These are phyloP conservation scores for Chirona hameri DNA, from an alignment of 2,888 invertebrate species.

Conservation along the genomic window DNA sequence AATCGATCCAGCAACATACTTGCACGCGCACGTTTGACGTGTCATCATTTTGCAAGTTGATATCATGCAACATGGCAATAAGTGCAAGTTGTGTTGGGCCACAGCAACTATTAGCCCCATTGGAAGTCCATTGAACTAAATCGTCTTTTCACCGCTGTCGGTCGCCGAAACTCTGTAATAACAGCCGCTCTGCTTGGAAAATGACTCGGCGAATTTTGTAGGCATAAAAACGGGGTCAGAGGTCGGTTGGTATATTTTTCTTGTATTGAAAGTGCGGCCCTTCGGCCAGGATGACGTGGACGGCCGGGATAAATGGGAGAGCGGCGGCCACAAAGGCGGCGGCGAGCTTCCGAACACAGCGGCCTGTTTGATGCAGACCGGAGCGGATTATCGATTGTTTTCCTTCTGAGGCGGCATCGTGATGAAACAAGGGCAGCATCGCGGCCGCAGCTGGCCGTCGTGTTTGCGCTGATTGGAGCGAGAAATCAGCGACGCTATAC, in stretches of 20 bases:
- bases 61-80: neutral
- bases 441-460: neutral
- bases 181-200: neutral
- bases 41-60: neutral
- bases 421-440: neutral
- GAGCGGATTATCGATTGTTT: neutral
- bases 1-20: neutral
- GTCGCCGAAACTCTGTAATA: neutral
- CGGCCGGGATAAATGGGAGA: neutral
- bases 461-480: neutral
- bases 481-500: too few species aligned
- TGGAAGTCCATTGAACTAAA: conserved; percentile 1
- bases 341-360: neutral
- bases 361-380: neutral
- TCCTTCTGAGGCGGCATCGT: neutral
- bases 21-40: neutral
- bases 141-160: neutral
- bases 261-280: neutral
- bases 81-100: neutral
- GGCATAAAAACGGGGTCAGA: conserved; percentile 7
- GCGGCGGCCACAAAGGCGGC: neutral
- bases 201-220: neutral
- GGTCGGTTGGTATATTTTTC: neutral
- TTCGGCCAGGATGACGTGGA: neutral
- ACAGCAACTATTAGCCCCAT: neutral